Conservation (phyloP, 2,797 vertebrate genomes). For the Spheniscus humboldti region DNA sequence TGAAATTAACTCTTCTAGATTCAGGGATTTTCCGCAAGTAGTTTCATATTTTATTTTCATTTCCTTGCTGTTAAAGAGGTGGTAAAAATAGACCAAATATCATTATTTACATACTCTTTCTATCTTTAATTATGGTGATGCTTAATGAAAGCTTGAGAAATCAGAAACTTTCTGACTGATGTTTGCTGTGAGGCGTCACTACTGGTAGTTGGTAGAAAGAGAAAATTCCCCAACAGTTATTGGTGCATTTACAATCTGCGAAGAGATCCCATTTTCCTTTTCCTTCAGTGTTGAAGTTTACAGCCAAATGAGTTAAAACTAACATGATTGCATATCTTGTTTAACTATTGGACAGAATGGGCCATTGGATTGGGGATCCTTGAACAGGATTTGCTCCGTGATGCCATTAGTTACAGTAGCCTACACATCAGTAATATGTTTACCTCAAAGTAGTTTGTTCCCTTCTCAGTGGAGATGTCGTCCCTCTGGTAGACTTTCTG, state of each 20-base stretch:
- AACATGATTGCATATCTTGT: neutral
- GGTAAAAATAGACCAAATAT: neutral
- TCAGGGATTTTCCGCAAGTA: neutral
- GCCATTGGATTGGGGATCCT: neutral
- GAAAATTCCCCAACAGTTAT: neutral
- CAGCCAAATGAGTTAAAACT: neutral
- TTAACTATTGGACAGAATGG: neutral
- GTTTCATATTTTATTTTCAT: conserved; percentile 2
- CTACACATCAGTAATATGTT: neutral
- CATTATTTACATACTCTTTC: neutral
- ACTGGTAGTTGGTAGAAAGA: neutral
- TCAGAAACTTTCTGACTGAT: neutral
- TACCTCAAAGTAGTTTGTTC: neutral
- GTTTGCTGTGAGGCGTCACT: neutral
- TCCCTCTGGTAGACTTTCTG: neutral
- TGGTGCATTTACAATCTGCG: neutral
- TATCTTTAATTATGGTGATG: neutral
- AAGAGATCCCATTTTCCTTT: neutral
- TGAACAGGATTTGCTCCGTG: neutral
- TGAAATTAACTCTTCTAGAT: neutral
- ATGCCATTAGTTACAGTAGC: neutral
- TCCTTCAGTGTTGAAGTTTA: neutral
- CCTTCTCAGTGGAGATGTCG: neutral
- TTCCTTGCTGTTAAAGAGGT: neutral
- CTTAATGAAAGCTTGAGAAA: neutral